Conservation (phyloP, 2,797 vertebrate species). For the Sebastiscus albofasciatus region DNA sequence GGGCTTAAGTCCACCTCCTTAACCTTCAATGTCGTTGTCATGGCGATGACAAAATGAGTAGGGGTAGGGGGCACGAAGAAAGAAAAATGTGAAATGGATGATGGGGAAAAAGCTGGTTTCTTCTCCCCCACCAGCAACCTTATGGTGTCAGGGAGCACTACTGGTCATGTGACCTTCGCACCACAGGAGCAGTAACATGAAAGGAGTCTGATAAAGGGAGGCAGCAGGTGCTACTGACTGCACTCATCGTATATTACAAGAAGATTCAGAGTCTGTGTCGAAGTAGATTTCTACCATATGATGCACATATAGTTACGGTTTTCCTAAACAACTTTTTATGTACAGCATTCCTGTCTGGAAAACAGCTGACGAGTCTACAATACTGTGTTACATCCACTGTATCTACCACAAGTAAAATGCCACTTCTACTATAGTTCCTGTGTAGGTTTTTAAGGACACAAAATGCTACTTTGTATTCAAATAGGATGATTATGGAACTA, state of each 20-base stretch:
- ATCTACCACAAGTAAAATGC: not conserved
- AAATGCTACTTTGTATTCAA: not conserved
- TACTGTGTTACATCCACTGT: not conserved
- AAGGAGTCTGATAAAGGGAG: slow-evolving; percentile 1
- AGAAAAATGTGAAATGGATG: slow-evolving; percentile 84
- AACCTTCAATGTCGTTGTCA: slow-evolving; percentile 81
- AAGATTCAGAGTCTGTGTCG: not conserved
- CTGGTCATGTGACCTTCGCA: slow-evolving; percentile 31
- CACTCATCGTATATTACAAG: not conserved
- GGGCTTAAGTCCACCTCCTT: slow-evolving; percentile 81
- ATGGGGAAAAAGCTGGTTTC: slow-evolving; percentile 78
- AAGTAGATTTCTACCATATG: not conserved
- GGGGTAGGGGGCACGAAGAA: slow-evolving; percentile 55
- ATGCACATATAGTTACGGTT: not conserved
- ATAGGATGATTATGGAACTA: not conserved
- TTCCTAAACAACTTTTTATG: not conserved
- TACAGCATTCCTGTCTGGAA: not conserved
- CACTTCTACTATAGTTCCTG: not conserved
- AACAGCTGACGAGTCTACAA: not conserved
- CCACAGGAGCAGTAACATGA: not conserved
- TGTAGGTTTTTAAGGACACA: not conserved
- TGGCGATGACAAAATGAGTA: slow-evolving; percentile 76
- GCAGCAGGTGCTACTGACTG: not conserved
- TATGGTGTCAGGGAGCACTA: not conserved
- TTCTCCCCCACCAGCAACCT: slow-evolving; percentile 42